These are phyloP conservation scores for Galbula dea DNA, from an alignment of 2,113 vertebrate species.

Conservation along the genomic window DNA sequence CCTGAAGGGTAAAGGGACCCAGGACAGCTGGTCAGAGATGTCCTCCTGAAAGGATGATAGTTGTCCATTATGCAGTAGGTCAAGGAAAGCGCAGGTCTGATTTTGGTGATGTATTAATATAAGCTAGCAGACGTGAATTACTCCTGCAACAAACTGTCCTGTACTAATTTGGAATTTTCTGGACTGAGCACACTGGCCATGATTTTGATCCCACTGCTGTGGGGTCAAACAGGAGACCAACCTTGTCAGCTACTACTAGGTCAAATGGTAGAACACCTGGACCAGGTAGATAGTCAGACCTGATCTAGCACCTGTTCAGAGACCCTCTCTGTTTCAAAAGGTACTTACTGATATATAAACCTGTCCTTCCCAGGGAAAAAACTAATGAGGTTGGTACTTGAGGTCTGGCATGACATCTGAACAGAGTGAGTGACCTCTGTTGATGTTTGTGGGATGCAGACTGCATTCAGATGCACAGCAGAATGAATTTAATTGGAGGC, in stretches of 20 bases:
- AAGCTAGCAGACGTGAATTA: not conserved
- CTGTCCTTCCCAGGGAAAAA: not conserved
- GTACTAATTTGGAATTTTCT: not conserved
- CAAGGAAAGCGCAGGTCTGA: not conserved
- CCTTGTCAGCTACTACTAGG: not conserved
- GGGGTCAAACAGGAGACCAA: not conserved
- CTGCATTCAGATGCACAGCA: not conserved
- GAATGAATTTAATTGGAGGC: not conserved
- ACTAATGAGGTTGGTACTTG: not conserved
- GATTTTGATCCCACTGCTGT: not conserved
- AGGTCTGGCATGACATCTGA: not conserved
- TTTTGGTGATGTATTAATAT: not conserved
- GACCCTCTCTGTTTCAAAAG: not conserved
- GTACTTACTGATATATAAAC: not conserved
- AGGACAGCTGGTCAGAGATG: not conserved
- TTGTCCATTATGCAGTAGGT: not conserved
- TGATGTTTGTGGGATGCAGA: not conserved
- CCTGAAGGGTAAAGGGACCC: not conserved
- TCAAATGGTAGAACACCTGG: not conserved
- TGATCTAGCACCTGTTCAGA: not conserved
- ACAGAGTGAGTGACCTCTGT: not conserved
- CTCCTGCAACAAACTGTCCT: not conserved
- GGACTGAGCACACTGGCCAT: not conserved
- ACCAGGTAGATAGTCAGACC: not conserved
- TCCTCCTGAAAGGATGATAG: not conserved